Evolutionary conservation across 2,888 invertebrate species (phyloP).

Genomic region (Hipparchia sbordonii): DNA sequence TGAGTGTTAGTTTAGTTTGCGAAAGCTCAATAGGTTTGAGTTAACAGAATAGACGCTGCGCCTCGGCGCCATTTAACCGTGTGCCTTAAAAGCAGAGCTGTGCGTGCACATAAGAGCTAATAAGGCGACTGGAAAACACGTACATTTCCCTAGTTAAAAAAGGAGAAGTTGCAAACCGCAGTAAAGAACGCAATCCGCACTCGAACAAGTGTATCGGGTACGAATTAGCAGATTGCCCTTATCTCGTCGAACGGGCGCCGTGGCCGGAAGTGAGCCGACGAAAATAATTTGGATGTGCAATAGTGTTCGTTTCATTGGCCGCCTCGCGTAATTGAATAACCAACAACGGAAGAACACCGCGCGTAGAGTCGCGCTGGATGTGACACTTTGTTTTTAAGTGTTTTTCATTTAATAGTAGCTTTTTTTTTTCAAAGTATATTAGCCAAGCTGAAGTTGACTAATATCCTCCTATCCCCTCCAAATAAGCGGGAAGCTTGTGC

Average conservation of each 20-base stretch:
- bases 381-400: background rate
- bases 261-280: constrained; percentile 28
- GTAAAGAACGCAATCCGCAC: background rate
- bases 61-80: too few relatives aligned
- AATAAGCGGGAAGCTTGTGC: too few relatives aligned
- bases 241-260: constrained; percentile 14
- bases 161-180: background rate
- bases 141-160: background rate
- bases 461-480: too few relatives aligned
- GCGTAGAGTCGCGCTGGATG: constrained; percentile 18
- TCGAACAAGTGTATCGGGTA: constrained; percentile 6
- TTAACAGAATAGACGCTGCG: too few relatives aligned
- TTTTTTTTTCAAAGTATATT: too few relatives aligned
- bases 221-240: constrained; percentile 22
- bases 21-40: too few relatives aligned
- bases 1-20: too few relatives aligned
- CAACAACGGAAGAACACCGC: constrained; percentile 29
- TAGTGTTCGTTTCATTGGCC: constrained; percentile 47
- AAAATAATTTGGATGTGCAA: constrained; percentile 48
- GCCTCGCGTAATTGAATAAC: constrained; percentile 50
- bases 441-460: too few relatives aligned
- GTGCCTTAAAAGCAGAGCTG: too few relatives aligned
- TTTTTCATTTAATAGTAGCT: background rate
- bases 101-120: too few relatives aligned
- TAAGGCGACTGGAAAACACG: background rate